Conservation (phyloP, 1,140 invertebrate species). For the Drosophila seguyi region DNA sequence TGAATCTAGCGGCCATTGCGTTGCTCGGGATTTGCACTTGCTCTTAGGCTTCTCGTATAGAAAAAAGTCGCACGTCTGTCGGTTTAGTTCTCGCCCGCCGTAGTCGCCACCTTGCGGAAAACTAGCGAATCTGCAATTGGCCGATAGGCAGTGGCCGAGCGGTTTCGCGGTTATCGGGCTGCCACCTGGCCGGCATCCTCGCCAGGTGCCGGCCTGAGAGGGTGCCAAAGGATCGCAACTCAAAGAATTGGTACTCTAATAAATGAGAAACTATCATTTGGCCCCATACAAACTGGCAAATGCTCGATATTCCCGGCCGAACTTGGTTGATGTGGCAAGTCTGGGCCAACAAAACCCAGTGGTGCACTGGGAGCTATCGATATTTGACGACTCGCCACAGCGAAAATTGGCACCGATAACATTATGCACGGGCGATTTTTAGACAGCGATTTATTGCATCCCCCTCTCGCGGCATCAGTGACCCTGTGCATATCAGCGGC, state of each 20-base stretch:
- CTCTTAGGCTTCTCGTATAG: constrained; percentile 59
- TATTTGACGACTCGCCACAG: background rate
- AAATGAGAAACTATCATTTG: background rate
- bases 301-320: background rate
- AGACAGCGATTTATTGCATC: background rate
- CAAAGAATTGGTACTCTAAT: background rate
- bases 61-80: constrained; percentile 68
- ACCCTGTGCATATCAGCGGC: background rate
- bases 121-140: constrained; percentile 53
- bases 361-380: constrained; percentile 12
- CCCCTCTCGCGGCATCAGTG: background rate
- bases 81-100: constrained; percentile 67
- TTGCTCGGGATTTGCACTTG: constrained; percentile 66
- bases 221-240: no score
- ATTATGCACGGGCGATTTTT: background rate
- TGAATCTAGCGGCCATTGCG: constrained; percentile 84
- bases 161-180: constrained; percentile 1
- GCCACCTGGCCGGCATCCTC: background rate
- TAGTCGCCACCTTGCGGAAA: constrained; percentile 80
- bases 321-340: background rate
- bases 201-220: background rate
- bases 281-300: background rate
- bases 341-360: background rate
- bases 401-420: background rate
- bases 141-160: constrained; percentile 14